Conservation (phyloP, 2,888 invertebrate species). For the Synanthedon andrenaeformis region DNA sequence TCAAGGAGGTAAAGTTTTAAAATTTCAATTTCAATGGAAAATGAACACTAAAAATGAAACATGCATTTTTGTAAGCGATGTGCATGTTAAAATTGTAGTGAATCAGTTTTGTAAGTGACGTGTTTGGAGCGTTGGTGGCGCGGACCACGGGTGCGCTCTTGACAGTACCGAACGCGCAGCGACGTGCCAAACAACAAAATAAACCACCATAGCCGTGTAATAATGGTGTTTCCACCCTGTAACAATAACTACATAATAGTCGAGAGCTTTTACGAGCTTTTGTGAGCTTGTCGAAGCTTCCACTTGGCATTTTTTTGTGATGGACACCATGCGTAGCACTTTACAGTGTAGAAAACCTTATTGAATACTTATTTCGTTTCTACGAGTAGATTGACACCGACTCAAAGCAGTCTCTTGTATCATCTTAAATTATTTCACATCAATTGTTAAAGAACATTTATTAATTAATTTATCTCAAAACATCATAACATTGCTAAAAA, state of each 20-base stretch:
- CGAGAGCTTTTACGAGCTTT: constrained; percentile 69
- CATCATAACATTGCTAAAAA: constrained; percentile 15
- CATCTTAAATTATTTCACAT: constrained; percentile 29
- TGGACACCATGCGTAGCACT: constrained; percentile 45
- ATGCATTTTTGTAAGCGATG: no score
- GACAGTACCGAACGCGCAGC: constrained; percentile 21
- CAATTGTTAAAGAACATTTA: no score
- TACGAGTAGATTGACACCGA: constrained; percentile 36
- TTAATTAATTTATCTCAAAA: no score
- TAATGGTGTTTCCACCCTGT: constrained; percentile 70
- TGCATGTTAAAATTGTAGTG: no score
- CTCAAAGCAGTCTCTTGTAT: constrained; percentile 29
- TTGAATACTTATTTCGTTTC: constrained; percentile 55
- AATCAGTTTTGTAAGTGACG: constrained; percentile 1
- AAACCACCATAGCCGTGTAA: constrained; percentile 55
- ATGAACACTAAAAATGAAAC: no score
- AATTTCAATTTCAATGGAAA: no score
- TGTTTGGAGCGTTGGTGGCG: constrained; percentile 7
- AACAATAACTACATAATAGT: constrained; percentile 71
- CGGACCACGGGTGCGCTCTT: constrained; percentile 6
- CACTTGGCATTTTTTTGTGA: constrained; percentile 60
- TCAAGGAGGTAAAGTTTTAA: no score
- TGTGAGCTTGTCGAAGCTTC: constrained; percentile 65
- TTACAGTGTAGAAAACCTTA: constrained; percentile 54
- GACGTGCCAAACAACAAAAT: constrained; percentile 58